These are phyloP conservation scores for Neopelma chrysocephalum DNA, from an alignment of 2,797 vertebrate genomes.

Conservation along the genomic window DNA sequence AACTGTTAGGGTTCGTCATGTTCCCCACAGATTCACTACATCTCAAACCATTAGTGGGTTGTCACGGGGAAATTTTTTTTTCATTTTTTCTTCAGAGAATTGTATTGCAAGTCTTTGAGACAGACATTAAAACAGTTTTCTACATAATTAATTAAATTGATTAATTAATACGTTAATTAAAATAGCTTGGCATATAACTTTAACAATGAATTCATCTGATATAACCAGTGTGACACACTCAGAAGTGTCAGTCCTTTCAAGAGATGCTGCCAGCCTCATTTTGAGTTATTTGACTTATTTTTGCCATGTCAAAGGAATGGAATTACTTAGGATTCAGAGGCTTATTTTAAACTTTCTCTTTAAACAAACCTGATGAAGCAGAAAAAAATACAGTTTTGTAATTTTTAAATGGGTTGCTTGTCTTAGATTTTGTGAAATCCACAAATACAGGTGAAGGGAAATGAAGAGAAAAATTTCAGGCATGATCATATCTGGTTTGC, in stretches of 20 bases:
- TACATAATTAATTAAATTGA: background rate
- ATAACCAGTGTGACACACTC: background rate
- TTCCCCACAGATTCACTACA: background rate
- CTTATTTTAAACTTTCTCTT: background rate
- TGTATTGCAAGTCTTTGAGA: background rate
- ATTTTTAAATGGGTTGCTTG: background rate
- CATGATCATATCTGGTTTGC: background rate
- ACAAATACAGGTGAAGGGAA: background rate
- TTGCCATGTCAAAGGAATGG: background rate
- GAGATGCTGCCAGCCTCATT: background rate
- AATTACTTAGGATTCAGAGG: background rate
- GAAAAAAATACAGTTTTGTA: background rate
- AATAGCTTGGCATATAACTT: background rate
- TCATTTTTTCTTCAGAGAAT: background rate
- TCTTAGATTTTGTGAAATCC: background rate
- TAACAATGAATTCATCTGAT: background rate
- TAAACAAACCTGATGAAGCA: background rate
- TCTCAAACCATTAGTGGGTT: background rate
- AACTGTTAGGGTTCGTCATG: background rate
- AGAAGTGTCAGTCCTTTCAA: fast-evolving
- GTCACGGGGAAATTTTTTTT: background rate
- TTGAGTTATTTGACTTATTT: background rate
- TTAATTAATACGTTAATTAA: background rate
- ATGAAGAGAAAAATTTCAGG: background rate
- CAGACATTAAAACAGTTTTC: background rate